These are phyloP conservation scores for Trichonephila clavata DNA, from an alignment of 1,140 invertebrate genomes.

Conservation along the genomic window DNA sequence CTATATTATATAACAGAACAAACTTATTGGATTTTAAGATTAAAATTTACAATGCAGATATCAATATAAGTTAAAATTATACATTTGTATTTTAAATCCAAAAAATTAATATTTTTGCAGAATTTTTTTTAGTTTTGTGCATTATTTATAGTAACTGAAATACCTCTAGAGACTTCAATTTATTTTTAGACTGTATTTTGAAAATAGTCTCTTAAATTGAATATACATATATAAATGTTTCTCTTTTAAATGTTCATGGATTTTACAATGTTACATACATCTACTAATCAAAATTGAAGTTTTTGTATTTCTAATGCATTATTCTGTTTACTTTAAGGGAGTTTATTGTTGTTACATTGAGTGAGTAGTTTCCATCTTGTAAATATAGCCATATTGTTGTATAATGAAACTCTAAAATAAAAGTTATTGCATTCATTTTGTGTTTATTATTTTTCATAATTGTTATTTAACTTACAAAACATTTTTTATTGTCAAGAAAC, in stretches of 20 bases:
- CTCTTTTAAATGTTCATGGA: background rate
- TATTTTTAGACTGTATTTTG: background rate
- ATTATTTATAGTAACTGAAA: background rate
- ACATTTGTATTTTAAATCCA: no score
- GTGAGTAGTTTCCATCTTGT: slow-evolving; percentile 34
- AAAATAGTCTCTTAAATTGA: background rate
- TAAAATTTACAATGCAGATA: no score
- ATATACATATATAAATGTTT: background rate
- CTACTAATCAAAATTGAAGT: background rate
- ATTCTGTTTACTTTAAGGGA: background rate
- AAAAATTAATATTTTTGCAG: background rate
- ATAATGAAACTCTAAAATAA: slow-evolving; percentile 7
- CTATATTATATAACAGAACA: no score
- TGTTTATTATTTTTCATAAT: background rate
- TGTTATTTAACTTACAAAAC: background rate
- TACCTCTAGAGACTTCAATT: background rate
- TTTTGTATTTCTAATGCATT: background rate
- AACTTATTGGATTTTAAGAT: no score
- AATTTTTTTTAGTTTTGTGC: background rate
- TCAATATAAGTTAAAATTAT: no score
- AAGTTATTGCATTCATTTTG: slow-evolving; percentile 33
- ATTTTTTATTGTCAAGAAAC: no score
- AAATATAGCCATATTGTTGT: slow-evolving; percentile 38
- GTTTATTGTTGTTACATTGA: background rate
- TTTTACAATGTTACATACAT: background rate